Percentiles rank a stretch among this genome's conserved stretches.
These are phyloP conservation scores for Ostrea edulis DNA, from an alignment of 1,140 invertebrate genomes.

Conservation along the genomic window DNA sequence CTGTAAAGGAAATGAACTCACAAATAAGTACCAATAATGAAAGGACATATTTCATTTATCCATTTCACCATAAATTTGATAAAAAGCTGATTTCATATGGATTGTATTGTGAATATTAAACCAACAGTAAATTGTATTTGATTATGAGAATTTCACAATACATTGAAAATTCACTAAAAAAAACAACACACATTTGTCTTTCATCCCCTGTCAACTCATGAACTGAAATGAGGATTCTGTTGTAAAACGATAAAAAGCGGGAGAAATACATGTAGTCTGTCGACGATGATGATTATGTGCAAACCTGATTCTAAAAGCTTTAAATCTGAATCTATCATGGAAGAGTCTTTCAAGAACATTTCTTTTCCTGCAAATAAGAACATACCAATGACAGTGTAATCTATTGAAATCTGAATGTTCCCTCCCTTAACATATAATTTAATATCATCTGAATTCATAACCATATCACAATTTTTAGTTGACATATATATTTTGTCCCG, in stretches of 20 bases:
- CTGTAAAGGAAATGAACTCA: constrained; percentile 77
- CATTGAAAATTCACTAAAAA: neutral
- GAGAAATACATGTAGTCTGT: neutral
- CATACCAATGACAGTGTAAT: neutral
- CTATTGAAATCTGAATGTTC: too few relatives aligned
- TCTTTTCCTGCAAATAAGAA: constrained; percentile 86
- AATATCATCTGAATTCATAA: too few relatives aligned
- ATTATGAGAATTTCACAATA: neutral
- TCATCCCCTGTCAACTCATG: too few relatives aligned
- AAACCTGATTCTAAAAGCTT: constrained; percentile 88
- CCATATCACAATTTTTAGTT: too few relatives aligned
- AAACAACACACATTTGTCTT: neutral
- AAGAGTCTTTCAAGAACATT: constrained; percentile 94
- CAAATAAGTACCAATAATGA: neutral
- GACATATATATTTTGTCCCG: too few relatives aligned
- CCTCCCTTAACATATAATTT: too few relatives aligned
- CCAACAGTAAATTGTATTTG: neutral
- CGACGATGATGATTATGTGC: neutral
- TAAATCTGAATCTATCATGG: constrained; percentile 95
- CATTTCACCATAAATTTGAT: neutral
- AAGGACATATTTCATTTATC: neutral
- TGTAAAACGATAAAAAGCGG: neutral
- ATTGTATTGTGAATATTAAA: neutral
- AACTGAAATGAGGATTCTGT: neutral
- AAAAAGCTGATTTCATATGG: neutral